phyloP scores from a whole-genome alignment of 2,888 invertebrate genomes.

The Bimastos eiseni region DNA sequence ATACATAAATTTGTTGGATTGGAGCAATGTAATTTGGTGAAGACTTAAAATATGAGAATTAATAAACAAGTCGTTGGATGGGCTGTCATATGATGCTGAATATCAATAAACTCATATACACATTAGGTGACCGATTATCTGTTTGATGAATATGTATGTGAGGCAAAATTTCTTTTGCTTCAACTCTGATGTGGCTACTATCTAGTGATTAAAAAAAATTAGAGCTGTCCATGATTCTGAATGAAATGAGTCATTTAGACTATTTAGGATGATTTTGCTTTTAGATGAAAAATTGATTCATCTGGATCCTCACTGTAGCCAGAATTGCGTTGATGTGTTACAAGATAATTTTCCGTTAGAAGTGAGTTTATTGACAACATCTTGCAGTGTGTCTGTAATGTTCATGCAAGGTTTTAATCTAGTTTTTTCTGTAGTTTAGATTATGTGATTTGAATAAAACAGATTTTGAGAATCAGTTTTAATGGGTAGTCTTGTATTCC shows the following conservation, averaged over 20 bases:
- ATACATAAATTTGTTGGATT: too few species aligned
- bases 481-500: neutral
- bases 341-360: constrained; percentile 74
- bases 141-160: neutral
- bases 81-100: too few species aligned
- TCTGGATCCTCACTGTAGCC: constrained; percentile 91
- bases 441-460: neutral
- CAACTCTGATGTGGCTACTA: neutral
- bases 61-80: too few species aligned
- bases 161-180: neutral
- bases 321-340: constrained; percentile 84
- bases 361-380: constrained; percentile 44
- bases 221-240: neutral
- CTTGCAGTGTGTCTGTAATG: neutral
- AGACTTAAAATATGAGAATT: too few species aligned
- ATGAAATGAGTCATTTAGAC: neutral
- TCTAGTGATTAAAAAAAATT: neutral
- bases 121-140: neutral
- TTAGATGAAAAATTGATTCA: constrained; percentile 85
- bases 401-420: neutral
- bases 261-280: constrained; percentile 30
- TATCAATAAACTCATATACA: too few species aligned
- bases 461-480: neutral
- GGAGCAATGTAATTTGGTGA: too few species aligned
- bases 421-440: neutral